phyloP scores from a whole-genome alignment of 1,140 invertebrate genomes.

The Drosophila carrolli region DNA sequence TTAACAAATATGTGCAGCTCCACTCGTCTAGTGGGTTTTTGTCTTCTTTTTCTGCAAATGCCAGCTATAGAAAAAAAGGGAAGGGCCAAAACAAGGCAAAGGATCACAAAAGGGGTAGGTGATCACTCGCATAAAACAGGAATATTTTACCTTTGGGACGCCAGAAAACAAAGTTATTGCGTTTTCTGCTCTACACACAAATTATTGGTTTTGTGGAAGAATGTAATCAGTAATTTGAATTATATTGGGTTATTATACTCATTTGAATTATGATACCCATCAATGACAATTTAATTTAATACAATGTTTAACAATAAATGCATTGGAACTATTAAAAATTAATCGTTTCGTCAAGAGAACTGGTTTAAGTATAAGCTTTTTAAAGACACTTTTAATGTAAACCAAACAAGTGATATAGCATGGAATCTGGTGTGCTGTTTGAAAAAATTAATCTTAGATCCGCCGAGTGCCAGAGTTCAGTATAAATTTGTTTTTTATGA shows the following conservation, averaged over 20 bases:
- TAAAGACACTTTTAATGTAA: not conserved
- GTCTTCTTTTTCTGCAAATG: conserved; percentile 34
- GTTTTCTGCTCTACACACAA: not conserved
- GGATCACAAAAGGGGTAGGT: conserved; percentile 22
- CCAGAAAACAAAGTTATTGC: conserved; percentile 9
- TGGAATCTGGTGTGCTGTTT: not conserved
- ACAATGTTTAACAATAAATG: too few relatives aligned
- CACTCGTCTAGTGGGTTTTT: conserved; percentile 37
- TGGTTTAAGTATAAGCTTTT: too few relatives aligned
- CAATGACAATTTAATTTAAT: too few relatives aligned
- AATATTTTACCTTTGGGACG: conserved; percentile 5
- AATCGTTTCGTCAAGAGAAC: too few relatives aligned
- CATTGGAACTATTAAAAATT: too few relatives aligned
- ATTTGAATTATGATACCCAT: too few relatives aligned
- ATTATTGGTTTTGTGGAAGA: not conserved
- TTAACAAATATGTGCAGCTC: conserved; percentile 50
- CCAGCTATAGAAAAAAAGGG: conserved; percentile 30
- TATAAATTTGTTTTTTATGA: too few relatives aligned
- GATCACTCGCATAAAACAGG: conserved; percentile 27
- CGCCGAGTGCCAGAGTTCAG: too few relatives aligned
- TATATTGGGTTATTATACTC: too few relatives aligned
- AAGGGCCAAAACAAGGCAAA: conserved; percentile 19
- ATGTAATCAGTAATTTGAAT: not conserved
- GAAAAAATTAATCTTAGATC: not conserved
- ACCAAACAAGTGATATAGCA: not conserved